Evolutionary conservation across 1,140 invertebrate genomes (phyloP).

Genomic region (Brachionus asplanchnoidis): DNA sequence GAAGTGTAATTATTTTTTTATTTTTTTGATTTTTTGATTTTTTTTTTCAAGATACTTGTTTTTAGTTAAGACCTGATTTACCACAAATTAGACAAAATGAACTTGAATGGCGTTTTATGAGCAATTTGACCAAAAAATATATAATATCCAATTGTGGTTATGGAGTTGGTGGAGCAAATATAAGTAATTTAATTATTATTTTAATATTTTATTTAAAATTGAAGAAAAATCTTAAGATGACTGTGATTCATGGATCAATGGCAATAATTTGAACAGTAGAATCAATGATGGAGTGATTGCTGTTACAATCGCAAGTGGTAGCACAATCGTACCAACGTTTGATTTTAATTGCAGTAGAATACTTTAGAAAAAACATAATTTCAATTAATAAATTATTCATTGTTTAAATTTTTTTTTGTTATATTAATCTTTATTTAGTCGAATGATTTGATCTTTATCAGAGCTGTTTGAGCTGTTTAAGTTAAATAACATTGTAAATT

Average conservation of each 20-base stretch:
- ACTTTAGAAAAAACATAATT: background rate
- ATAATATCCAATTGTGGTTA: slow-evolving; percentile 36
- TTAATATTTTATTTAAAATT: background rate
- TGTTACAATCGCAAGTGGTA: background rate
- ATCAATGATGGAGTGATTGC: background rate
- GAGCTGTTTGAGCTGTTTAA: no score
- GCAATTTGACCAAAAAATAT: slow-evolving; percentile 15
- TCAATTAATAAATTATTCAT: background rate
- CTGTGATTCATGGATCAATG: background rate
- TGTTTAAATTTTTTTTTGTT: background rate
- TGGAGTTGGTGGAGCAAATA: background rate
- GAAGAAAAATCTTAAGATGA: background rate
- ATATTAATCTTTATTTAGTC: no score
- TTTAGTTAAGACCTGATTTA: slow-evolving; percentile 12
- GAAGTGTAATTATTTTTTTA: background rate
- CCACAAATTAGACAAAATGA: background rate
- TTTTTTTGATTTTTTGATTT: background rate
- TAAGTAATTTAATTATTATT: background rate
- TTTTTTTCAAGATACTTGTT: background rate
- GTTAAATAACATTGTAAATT: no score
- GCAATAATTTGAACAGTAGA: background rate
- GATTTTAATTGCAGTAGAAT: background rate
- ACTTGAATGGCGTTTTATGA: slow-evolving; percentile 14
- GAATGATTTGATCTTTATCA: no score
- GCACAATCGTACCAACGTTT: background rate